Evolutionary conservation across 1,140 invertebrate species (phyloP).

Genomic region (Acromyrmex heyeri): DNA sequence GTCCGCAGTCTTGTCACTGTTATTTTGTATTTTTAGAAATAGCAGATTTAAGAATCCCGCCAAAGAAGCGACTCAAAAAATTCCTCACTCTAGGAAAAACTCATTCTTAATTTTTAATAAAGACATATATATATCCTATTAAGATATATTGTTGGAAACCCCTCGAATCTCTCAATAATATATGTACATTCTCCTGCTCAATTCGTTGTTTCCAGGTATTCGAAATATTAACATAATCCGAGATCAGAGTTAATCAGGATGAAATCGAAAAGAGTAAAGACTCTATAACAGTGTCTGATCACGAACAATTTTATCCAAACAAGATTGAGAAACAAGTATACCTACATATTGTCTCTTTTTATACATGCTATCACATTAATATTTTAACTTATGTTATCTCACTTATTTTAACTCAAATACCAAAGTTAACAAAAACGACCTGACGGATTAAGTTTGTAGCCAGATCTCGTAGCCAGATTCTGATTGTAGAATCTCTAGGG

Average conservation of each 20-base stretch:
- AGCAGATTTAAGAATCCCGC: neutral
- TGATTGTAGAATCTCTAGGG: too few species aligned
- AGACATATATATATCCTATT: neutral
- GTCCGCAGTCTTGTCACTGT: neutral
- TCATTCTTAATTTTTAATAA: conserved; percentile 11
- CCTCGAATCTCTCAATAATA: neutral
- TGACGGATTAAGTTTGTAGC: too few species aligned
- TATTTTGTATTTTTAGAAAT: neutral
- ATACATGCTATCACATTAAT: too few species aligned
- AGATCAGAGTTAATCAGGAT: conserved; percentile 19
- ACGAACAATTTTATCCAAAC: too few species aligned
- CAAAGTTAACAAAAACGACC: too few species aligned
- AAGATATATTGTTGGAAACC: neutral
- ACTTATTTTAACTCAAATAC: too few species aligned
- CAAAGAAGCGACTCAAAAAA: neutral
- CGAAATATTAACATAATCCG: conserved; percentile 15
- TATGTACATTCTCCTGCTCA: neutral
- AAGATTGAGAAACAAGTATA: too few species aligned
- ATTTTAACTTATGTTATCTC: too few species aligned
- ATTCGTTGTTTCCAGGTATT: neutral
- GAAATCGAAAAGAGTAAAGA: conserved; percentile 18
- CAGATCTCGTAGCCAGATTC: too few species aligned
- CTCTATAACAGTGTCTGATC: too few species aligned
- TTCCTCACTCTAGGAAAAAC: neutral
- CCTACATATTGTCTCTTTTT: too few species aligned